Base-by-base conservation (phyloP, 1,140 invertebrate genomes). In the Episyrphus balteatus region DNA sequence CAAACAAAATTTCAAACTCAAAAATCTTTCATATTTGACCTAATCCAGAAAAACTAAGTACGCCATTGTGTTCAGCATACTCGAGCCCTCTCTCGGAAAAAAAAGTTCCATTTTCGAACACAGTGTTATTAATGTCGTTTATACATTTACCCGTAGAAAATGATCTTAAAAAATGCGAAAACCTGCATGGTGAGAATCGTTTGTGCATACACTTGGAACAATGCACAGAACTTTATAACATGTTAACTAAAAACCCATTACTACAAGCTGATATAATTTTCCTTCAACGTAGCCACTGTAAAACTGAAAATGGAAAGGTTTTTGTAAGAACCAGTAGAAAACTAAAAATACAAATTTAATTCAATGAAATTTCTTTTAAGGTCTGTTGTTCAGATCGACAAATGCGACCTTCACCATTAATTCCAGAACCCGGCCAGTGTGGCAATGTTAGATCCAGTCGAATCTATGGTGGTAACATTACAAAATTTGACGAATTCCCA, bases 391-490 rank as follows among this genome's bases (percentile, higher is more conserved):
- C 61, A 13, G 62, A 66, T 13, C 31, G 7, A 43, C 58, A 8
- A 39, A 50, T 3, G 42, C 33, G 10, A 42, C 37, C 21, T 11
- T 49, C 8, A 38, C 56, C 2, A 47, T 33, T 2, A 47, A 42
- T 44, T 67, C 64, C 64, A 2, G 44, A 51, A n/a, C 60, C 59
- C 2, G 61, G 57, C 3, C 56, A 70, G 36, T 76, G 75, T 44
- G 74, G 75, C 1, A 57, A 70, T 14, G 65, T 73, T 30, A 57
- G 61, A 5, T 69, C 68, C 1, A 71, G 76, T 57, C 74, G 73
- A 33, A 79, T 85, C 30, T 73, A 78, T 36, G 79, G 79, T 18
- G 82, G 82, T 6, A 69, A 75, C 41, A 61, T 67, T n/a, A 76
- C 80, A 6, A 76, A 76, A 5, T 66, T 83, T 9, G 79, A 63